phyloP scores from a whole-genome alignment of 1,140 invertebrate species.

The Mesaphorura yosii region DNA sequence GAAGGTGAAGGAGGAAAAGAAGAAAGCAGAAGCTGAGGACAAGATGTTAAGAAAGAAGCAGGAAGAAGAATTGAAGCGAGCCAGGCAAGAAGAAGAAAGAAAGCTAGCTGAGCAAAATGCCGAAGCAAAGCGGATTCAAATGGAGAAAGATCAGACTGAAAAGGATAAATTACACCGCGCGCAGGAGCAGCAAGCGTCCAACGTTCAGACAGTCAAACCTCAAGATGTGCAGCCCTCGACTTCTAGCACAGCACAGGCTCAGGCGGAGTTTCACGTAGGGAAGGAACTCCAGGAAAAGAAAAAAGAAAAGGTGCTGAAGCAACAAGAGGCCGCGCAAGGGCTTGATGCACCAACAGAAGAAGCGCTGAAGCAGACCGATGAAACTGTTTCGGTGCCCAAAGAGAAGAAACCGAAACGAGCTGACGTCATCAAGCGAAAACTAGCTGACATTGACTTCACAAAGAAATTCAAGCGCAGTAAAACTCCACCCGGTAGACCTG shows the following conservation, averaged over 20 bases:
- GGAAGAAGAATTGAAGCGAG: constrained; percentile 8
- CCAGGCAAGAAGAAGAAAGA: constrained; percentile 12
- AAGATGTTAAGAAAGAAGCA: neutral
- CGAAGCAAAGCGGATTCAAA: constrained; percentile 15
- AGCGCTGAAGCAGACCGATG: neutral
- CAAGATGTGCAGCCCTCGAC: too few relatives aligned
- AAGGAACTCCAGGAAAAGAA: constrained; percentile 2
- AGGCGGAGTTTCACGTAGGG: neutral
- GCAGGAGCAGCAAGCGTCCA: constrained; percentile 5
- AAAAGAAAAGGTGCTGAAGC: neutral
- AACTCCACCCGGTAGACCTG: constrained; percentile 22
- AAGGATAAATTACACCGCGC: neutral
- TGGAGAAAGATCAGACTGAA: constrained; percentile 2
- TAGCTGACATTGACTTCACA: constrained; percentile 16
- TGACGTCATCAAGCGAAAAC: constrained; percentile 6
- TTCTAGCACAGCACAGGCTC: constrained; percentile 1
- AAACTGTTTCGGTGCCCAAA: neutral
- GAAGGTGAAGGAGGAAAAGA: constrained; percentile 27
- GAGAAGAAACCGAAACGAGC: constrained; percentile 2
- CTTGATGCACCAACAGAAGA: neutral
- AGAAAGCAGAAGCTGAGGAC: constrained; percentile 30
- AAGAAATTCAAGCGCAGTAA: constrained; percentile 22
- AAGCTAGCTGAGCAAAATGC: constrained; percentile 7
- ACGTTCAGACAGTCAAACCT: neutral
- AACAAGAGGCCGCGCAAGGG: neutral